Conservation (phyloP, 2,113 vertebrate genomes). For the Bos indicus region DNA sequence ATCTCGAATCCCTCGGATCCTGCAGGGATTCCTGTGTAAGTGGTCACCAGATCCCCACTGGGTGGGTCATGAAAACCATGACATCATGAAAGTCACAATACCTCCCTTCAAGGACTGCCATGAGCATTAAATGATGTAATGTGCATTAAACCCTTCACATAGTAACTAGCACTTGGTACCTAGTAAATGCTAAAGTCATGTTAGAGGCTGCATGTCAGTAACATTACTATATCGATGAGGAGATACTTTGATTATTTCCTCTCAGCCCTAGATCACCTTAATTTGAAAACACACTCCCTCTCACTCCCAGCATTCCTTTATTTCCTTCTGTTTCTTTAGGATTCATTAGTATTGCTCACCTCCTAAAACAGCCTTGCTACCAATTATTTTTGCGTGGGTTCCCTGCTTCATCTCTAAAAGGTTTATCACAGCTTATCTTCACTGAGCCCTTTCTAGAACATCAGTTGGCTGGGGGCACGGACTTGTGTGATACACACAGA, state of each 20-base stretch:
- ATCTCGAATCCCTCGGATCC: not conserved
- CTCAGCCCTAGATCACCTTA: not conserved
- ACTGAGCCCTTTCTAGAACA: not conserved
- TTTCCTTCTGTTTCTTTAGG: not conserved
- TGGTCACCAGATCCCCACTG: not conserved
- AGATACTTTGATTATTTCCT: not conserved
- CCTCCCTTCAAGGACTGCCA: not conserved
- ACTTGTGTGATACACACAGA: not conserved
- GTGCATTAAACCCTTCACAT: not conserved
- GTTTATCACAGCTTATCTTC: not conserved
- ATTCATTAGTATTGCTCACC: not conserved
- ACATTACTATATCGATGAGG: not conserved
- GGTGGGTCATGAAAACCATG: not conserved
- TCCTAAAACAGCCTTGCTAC: not conserved
- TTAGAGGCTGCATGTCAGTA: not conserved
- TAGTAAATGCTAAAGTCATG: not conserved
- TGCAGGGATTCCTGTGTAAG: not conserved
- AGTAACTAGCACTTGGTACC: not conserved
- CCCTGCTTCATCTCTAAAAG: not conserved
- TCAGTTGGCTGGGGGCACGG: not conserved
- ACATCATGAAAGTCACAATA: not conserved
- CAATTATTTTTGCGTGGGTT: not conserved
- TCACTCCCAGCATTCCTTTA: not conserved
- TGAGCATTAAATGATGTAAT: not conserved
- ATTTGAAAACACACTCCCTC: not conserved